Percentiles rank a stretch among this genome's conserved stretches.
Evolutionary conservation across 2,888 invertebrate genomes (phyloP).

Genomic region (Cheilosia grossa): DNA sequence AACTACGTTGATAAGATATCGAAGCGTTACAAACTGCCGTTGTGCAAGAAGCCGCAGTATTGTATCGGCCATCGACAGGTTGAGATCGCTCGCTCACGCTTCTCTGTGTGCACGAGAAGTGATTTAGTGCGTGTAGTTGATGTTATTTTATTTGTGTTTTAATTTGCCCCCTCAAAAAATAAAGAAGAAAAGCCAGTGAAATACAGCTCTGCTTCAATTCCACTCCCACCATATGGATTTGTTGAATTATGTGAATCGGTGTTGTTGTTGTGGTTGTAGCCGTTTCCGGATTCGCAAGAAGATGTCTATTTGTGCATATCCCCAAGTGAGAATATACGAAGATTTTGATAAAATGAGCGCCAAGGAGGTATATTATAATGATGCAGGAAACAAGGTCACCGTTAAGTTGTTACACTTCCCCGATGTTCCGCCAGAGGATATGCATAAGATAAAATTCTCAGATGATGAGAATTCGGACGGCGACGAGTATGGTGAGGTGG

Average conservation of each 20-base stretch:
- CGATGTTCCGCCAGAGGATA: conserved; percentile 82
- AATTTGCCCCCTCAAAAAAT: neutral
- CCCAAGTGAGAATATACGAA: conserved; percentile 82
- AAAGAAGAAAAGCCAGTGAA: neutral
- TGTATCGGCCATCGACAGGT: conserved; percentile 41
- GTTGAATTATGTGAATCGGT: conserved; percentile 68
- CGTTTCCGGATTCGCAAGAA: conserved; percentile 77
- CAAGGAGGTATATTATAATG: conserved; percentile 83
- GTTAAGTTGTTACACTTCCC: conserved; percentile 82
- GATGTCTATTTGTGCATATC: conserved; percentile 83
- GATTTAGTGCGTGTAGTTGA: neutral
- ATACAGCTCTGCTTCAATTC: neutral
- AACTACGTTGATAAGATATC: conserved; percentile 50
- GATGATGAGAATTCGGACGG: conserved; percentile 77
- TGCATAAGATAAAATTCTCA: conserved; percentile 80
- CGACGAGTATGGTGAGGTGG: conserved; percentile 25
- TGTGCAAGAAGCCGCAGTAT: conserved; percentile 35
- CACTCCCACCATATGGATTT: conserved; percentile 71
- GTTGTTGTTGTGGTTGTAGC: conserved; percentile 61
- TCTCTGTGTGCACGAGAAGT: neutral
- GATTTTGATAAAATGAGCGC: conserved; percentile 84
- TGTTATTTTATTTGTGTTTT: conserved; percentile 3
- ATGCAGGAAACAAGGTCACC: conserved; percentile 82
- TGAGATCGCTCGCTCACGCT: conserved; percentile 18
- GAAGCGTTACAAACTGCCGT: neutral